Base-by-base conservation (phyloP, 2,888 invertebrate species). In the Leptopilina drosophilae region DNA sequence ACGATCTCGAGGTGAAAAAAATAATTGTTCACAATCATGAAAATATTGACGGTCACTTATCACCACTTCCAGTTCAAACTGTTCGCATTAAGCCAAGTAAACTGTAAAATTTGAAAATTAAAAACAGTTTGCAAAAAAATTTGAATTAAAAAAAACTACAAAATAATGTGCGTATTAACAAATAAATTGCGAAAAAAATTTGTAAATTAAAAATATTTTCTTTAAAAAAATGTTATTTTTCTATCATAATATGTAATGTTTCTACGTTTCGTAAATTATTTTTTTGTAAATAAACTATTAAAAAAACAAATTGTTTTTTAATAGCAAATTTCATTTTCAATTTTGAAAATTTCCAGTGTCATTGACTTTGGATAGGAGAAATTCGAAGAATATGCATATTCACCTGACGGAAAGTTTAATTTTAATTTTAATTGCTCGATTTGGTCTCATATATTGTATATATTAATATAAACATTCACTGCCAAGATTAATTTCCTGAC, bases 11-110 rank as follows among this genome's bases (percentile, higher is more conserved):
- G 49, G 79, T 84, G 2, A 85, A 78, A 65, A 81, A 85, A 5
- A 40, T 87, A 14, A 78, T 81, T 7, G 84, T 85, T 40, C 84
- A 86, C 20, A 86, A 87, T 80, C 78, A 81, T 11, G 81, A 85
- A 15, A 82, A 76, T 56, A 42, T 73, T 2, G 82, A 84, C 14
- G 85, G 84, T 40, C 84, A 86, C 79, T 77, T 84, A 49, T 42
- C 80, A 26, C 84, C 85, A 3, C 33, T 84, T 40, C 64, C 77
- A 9, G 11, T 66, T 15, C 62, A 62, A 62, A 62, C 62, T 15
- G 20, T 62, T 62, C 62, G 62, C 6, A 33, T 62, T 20, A 62
- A 62, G 20, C 62, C 62, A 8, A 15, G 62, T 20, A 62, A 62
- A 62, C 20, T 62, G 20, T 62, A 20, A 62, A 62, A 9, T 49